These are phyloP conservation scores for Machimus atricapillus DNA, from an alignment of 2,888 invertebrate species.

Conservation along the genomic window DNA sequence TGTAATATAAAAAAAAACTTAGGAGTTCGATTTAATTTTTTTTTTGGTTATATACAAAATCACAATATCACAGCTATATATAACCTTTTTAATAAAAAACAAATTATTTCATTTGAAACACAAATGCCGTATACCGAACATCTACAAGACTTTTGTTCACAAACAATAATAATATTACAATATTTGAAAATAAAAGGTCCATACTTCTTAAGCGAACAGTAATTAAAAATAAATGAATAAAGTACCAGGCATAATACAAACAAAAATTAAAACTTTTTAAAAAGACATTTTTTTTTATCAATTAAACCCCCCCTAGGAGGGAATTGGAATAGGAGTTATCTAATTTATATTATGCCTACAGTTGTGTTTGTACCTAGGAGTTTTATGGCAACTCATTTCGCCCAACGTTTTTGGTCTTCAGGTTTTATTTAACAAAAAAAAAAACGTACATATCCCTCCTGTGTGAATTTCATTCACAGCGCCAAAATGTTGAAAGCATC, in stretches of 20 bases:
- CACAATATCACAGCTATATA: slow-evolving; percentile 25
- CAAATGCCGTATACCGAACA: background rate
- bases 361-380: background rate
- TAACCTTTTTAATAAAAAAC: background rate
- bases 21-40: background rate
- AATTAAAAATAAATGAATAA: background rate
- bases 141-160: background rate
- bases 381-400: background rate
- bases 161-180: background rate
- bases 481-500: slow-evolving; percentile 7
- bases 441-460: background rate
- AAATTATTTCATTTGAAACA: background rate
- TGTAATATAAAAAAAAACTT: background rate
- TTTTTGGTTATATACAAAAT: slow-evolving; percentile 1
- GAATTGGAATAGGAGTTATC: background rate
- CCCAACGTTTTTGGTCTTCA: background rate
- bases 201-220: background rate
- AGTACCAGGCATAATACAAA: background rate
- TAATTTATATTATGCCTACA: background rate
- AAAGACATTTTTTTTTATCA: background rate
- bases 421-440: background rate
- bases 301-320: background rate
- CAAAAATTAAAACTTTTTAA: background rate
- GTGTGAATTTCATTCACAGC: background rate
- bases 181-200: too few relatives aligned